Conservation (phyloP, 2,113 vertebrate genomes). For the Coptodon rendalli region DNA sequence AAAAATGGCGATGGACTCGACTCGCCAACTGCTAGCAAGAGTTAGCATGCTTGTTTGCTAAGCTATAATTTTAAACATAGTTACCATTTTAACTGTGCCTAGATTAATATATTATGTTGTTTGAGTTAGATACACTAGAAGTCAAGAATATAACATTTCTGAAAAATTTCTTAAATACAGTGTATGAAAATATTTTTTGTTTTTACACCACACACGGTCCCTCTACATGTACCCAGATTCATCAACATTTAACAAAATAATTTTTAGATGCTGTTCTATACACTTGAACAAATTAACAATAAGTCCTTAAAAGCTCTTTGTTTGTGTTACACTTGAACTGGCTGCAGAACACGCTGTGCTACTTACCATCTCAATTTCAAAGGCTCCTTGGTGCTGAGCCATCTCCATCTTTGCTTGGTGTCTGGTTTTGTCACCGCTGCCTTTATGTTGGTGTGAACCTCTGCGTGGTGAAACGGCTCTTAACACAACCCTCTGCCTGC, state of each 20-base stretch:
- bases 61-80: neutral
- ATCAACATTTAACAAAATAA: neutral
- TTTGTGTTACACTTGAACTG: neutral
- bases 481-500: constrained; percentile 83
- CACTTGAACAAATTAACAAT: neutral
- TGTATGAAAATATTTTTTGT: neutral
- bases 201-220: neutral
- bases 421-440: constrained; percentile 77
- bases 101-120: neutral
- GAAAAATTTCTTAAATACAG: neutral
- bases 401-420: constrained; percentile 72
- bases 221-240: neutral
- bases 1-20: neutral
- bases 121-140: neutral
- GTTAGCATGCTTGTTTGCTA: neutral
- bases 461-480: constrained; percentile 90
- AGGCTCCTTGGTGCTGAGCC: constrained; percentile 44
- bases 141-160: neutral
- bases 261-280: neutral
- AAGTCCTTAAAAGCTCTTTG: neutral
- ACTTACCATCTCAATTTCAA: constrained; percentile 59
- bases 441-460: constrained; percentile 86
- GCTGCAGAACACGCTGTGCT: fast-evolving
- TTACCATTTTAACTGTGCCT: neutral
- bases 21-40: neutral